These are phyloP conservation scores for Stegophylla sp. DNA, from an alignment of 2,888 invertebrate genomes.

Conservation along the genomic window DNA sequence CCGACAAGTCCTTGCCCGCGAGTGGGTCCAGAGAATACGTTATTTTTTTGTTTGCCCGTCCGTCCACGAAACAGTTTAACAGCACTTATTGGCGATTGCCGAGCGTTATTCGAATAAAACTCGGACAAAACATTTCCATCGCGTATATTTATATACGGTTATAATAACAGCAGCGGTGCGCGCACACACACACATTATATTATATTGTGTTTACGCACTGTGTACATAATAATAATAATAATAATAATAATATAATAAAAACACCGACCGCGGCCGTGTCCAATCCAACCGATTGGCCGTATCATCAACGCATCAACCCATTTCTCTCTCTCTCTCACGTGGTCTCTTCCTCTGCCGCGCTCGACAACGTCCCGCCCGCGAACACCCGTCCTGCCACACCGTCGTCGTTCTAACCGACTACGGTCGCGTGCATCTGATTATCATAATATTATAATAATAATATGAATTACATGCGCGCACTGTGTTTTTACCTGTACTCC, in stretches of 20 bases:
- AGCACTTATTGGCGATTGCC: constrained; percentile 16
- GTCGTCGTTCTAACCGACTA: background rate
- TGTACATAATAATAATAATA: background rate
- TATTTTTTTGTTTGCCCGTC: background rate
- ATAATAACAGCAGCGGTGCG: background rate
- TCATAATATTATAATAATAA: constrained; percentile 2
- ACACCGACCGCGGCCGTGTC: constrained; percentile 38
- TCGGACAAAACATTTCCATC: constrained; percentile 6
- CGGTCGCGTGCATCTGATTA: constrained; percentile 38
- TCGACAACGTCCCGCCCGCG: background rate
- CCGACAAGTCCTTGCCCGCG: constrained; percentile 24
- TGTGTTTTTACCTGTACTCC: background rate
- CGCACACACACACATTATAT: background rate
- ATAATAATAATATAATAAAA: no score
- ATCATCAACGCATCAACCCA: constrained; percentile 8
- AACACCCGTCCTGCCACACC: background rate
- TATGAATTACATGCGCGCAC: background rate
- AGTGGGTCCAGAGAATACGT: constrained; percentile 10
- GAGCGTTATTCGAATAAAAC: background rate
- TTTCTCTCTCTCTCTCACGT: background rate
- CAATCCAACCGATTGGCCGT: constrained; percentile 47
- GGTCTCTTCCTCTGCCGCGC: background rate
- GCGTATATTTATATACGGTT: no score
- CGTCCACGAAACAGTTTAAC: constrained; percentile 1
- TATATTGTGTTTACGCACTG: no score